phyloP scores from a whole-genome alignment of 2,113 vertebrate species.

The Trematocara unimaculatum region DNA sequence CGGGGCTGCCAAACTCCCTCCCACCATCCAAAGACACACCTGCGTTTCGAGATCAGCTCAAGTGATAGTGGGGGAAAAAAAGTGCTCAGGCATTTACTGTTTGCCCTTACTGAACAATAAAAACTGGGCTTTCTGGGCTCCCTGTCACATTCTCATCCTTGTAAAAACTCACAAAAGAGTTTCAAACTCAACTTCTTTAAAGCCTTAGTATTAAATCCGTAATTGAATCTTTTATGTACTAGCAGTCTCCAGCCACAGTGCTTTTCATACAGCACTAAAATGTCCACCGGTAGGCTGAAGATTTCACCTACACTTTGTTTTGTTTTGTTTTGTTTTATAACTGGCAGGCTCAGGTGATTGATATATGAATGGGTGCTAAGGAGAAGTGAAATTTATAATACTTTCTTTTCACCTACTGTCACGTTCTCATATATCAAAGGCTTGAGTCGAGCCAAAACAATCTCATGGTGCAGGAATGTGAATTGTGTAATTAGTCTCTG shows the following conservation, averaged over 20 bases:
- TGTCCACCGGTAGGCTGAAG: neutral
- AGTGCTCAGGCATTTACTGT: slow-evolving; percentile 1
- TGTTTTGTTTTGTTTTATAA: neutral
- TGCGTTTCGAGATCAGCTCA: slow-evolving; percentile 14
- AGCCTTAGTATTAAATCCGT: neutral
- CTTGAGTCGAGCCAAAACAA: neutral
- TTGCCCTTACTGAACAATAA: neutral
- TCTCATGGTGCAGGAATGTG: neutral
- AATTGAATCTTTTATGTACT: neutral
- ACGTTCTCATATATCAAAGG: neutral
- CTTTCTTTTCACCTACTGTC: neutral
- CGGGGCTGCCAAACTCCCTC: neutral
- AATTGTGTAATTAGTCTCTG: neutral
- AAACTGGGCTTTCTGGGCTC: neutral
- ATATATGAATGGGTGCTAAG: slow-evolving; percentile 17
- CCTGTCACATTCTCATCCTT: neutral
- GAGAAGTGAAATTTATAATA: neutral
- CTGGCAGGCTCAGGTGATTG: neutral
- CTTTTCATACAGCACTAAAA: neutral
- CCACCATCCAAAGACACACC: slow-evolving; percentile 32
- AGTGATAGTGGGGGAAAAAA: neutral
- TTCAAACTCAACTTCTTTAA: neutral
- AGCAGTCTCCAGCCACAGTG: neutral
- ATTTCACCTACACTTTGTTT: neutral
- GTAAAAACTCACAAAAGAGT: neutral